These are phyloP conservation scores for Strongylocentrotus purpuratus DNA, from an alignment of 35 echinoderm and acorn worm genomes.

Conservation along the genomic window DNA sequence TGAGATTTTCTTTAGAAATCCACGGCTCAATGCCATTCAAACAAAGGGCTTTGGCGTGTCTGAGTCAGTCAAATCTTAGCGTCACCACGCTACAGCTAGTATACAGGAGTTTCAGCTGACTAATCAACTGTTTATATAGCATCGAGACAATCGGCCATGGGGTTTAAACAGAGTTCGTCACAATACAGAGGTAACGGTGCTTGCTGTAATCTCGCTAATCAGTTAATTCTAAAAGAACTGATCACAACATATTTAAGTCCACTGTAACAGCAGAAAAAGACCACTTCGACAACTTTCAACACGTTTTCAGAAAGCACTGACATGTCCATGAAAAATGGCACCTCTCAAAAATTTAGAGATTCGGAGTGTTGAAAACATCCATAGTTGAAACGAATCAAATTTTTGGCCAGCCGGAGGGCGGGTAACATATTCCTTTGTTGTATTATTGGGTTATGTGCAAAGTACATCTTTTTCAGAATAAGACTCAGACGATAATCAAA, in stretches of 20 bases:
- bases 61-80: neutral
- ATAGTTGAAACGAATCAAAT: too few relatives aligned
- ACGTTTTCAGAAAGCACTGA: too few relatives aligned
- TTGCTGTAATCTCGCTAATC: neutral
- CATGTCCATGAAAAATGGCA: too few relatives aligned
- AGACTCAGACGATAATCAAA: too few relatives aligned
- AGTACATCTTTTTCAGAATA: too few relatives aligned
- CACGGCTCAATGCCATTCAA: neutral
- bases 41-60: neutral
- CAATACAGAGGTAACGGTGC: neutral
- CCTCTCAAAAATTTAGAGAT: too few relatives aligned
- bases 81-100: neutral
- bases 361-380: too few relatives aligned
- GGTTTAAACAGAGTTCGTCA: neutral
- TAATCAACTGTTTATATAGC: neutral
- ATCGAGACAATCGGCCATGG: neutral
- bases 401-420: too few relatives aligned
- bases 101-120: neutral
- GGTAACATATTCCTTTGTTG: too few relatives aligned
- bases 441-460: too few relatives aligned
- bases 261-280: neutral
- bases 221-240: neutral
- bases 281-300: neutral
- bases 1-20: neutral
- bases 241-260: neutral